phyloP scores from a whole-genome alignment of 53 echinoderm and acorn worm genomes.

The Astropecten irregularis region DNA sequence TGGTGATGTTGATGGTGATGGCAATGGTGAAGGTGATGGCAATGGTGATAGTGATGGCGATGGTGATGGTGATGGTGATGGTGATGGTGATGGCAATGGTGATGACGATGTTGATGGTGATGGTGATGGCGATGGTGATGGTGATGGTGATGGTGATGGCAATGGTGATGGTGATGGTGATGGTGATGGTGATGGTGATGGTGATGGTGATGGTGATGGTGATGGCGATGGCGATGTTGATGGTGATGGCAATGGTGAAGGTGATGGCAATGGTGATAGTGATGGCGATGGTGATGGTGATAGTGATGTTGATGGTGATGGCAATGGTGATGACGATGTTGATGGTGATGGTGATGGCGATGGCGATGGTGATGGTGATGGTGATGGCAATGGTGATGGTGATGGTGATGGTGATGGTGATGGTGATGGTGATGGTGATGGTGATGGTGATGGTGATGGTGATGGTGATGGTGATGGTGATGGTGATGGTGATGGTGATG shows the following conservation, averaged over 20 bases:
- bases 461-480: not conserved
- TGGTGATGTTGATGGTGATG: no score
- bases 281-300: slow-evolving; percentile 3
- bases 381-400: slow-evolving; percentile 2
- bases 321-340: not conserved
- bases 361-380: slow-evolving; percentile 6
- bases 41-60: no score
- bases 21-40: no score
- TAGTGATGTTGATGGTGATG: slow-evolving; percentile 1
- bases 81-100: slow-evolving; percentile 2
- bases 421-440: slow-evolving; percentile 10
- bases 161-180: slow-evolving; percentile 6
- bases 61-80: not conserved
- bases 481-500: no score
- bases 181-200: slow-evolving; percentile 10
- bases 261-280: not conserved
- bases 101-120: not conserved
- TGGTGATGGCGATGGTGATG: slow-evolving; percentile 6
- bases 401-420: slow-evolving; percentile 10
- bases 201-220: not conserved
- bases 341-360: slow-evolving; percentile 6
- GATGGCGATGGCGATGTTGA: not conserved
- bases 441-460: slow-evolving; percentile 10
- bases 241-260: not conserved
- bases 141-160: slow-evolving; percentile 6